Percentiles rank a stretch among this genome's conserved stretches.
phyloP scores from a whole-genome alignment of 2,797 vertebrate species.

The Prunella strophiata region DNA sequence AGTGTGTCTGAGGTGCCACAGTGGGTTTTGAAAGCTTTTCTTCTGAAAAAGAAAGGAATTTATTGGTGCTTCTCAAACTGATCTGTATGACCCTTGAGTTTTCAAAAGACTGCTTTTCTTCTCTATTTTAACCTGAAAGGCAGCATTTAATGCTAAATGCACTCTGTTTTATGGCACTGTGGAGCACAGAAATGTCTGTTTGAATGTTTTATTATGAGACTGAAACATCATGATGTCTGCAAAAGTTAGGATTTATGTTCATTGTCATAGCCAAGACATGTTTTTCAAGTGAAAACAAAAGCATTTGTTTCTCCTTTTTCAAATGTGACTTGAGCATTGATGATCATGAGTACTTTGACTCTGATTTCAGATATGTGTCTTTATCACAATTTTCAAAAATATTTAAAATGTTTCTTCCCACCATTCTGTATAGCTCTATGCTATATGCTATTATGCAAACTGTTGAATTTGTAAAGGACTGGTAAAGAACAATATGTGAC shows the following conservation, averaged over 20 bases:
- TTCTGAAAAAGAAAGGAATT: background rate
- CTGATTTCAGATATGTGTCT: background rate
- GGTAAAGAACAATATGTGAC: background rate
- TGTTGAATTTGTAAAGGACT: background rate
- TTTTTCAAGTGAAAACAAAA: background rate
- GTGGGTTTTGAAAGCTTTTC: background rate
- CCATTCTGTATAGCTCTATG: background rate
- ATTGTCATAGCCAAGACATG: background rate
- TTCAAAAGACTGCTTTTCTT: background rate
- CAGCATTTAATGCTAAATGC: background rate
- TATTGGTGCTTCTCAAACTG: background rate
- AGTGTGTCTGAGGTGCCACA: background rate
- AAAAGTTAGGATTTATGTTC: background rate
- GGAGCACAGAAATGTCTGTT: background rate
- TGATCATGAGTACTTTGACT: background rate
- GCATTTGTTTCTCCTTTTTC: background rate
- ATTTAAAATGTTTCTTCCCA: background rate
- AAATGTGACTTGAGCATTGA: background rate
- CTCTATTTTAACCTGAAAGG: background rate
- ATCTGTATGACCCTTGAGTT: background rate
- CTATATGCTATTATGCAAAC: background rate
- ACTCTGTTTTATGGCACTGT: background rate
- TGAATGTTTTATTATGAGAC: background rate
- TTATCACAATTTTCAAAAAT: background rate
- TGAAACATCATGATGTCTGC: background rate